These are phyloP conservation scores for Calcarius lapponicus DNA, from an alignment of 2,797 vertebrate genomes.

Conservation along the genomic window DNA sequence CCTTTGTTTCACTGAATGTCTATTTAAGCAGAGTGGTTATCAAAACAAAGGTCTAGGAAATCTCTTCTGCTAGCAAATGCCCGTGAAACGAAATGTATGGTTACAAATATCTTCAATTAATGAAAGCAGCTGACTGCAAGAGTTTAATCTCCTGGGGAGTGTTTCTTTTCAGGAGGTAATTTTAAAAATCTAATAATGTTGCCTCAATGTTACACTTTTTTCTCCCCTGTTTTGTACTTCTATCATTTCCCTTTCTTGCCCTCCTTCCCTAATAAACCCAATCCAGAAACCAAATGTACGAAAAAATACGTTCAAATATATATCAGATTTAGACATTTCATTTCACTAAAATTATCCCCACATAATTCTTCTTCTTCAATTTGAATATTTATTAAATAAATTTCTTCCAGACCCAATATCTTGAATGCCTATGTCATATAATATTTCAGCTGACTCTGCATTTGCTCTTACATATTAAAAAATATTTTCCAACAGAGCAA, in stretches of 20 bases:
- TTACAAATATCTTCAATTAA: background rate
- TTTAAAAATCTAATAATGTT: background rate
- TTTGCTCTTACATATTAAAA: background rate
- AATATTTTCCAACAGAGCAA: background rate
- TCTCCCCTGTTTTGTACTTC: rapidly evolving
- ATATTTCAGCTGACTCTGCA: background rate
- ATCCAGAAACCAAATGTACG: background rate
- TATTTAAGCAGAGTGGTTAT: background rate
- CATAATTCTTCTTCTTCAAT: background rate
- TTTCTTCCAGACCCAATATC: background rate
- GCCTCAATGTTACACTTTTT: background rate
- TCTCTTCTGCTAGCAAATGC: background rate
- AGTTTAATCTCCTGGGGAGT: background rate
- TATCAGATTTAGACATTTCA: background rate
- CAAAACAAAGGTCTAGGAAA: background rate
- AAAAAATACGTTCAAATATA: background rate
- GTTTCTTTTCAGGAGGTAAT: background rate
- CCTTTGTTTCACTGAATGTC: background rate
- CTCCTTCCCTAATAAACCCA: background rate
- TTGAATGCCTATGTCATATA: background rate
- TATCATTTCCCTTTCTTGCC: background rate
- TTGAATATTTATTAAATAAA: background rate
- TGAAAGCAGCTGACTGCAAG: background rate
- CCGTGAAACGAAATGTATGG: background rate
- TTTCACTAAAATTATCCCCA: background rate